Evolutionary conservation across 2,888 invertebrate genomes (phyloP).

Genomic region (Chydorus sphaericus): DNA sequence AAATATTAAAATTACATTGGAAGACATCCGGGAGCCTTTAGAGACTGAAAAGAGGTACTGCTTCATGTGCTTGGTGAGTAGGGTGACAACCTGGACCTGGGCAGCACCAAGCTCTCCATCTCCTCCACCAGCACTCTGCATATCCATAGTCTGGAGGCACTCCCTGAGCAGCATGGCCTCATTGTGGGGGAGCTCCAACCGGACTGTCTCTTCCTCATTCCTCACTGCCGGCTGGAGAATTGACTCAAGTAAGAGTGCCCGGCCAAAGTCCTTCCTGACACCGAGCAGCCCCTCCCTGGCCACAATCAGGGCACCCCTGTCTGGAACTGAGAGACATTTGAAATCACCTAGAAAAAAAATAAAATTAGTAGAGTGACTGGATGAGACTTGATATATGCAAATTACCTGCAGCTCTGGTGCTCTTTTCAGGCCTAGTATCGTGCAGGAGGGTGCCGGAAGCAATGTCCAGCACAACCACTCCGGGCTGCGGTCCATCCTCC

Average conservation of each 20-base stretch:
- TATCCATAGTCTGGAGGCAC: conserved; percentile 54
- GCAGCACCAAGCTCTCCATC: conserved; percentile 2
- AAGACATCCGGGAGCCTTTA: conserved; percentile 1
- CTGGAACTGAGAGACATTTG: conserved; percentile 11
- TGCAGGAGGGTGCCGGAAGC: conserved; percentile 22
- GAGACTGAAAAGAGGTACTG: conserved; percentile 5
- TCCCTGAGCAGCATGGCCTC: conserved; percentile 76
- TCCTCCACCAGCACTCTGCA: background rate
- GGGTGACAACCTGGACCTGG: conserved; percentile 1
- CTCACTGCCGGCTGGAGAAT: conserved; percentile 68
- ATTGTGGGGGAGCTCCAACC: conserved; percentile 68
- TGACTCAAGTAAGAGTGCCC: conserved; percentile 73
- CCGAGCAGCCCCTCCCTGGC: conserved; percentile 42
- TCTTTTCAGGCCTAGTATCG: conserved; percentile 18
- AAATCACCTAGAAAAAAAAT: background rate
- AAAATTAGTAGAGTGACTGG: background rate
- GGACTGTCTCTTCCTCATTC: conserved; percentile 60
- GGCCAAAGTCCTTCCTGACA: conserved; percentile 78
- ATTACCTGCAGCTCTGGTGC: too few relatives aligned
- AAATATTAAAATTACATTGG: conserved; percentile 18
- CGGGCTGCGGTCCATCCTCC: conserved; percentile 19
- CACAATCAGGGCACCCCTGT: conserved; percentile 2
- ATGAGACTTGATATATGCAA: too few relatives aligned
- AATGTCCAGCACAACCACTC: conserved; percentile 23
- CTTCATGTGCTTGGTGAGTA: conserved; percentile 10